Percentiles rank a stretch among this genome's conserved stretches.
phyloP scores from a whole-genome alignment of 2,797 vertebrate genomes.

The Sebastes ruberrimus region DNA sequence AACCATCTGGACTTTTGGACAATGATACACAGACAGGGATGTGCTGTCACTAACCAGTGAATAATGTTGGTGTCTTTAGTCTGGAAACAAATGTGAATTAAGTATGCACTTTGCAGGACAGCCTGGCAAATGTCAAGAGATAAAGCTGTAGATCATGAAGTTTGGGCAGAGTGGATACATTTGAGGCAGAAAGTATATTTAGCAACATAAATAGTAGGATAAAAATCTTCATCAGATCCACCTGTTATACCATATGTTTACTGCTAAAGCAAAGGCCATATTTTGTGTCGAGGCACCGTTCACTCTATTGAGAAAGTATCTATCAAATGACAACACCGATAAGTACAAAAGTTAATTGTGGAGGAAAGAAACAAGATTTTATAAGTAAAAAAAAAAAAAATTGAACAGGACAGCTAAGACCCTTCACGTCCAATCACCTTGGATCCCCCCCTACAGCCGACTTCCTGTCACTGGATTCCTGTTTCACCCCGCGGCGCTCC shows the following conservation, averaged over 20 bases:
- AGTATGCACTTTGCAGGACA: neutral
- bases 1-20: slow-evolving; percentile 37
- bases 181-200: neutral
- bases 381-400: slow-evolving; percentile 6
- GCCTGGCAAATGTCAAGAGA: slow-evolving; percentile 15
- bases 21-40: slow-evolving; percentile 19
- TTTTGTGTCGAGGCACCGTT: neutral
- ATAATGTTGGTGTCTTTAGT: slow-evolving; percentile 9
- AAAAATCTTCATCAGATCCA: slow-evolving; percentile 1
- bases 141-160: neutral
- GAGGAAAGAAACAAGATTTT: slow-evolving; percentile 30
- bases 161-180: neutral
- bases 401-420: slow-evolving; percentile 38
- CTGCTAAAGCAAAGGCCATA: neutral
- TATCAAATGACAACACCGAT: neutral
- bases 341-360: neutral
- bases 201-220: neutral
- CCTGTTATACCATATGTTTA: neutral
- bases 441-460: slow-evolving; percentile 40
- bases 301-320: neutral
- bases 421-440: slow-evolving; percentile 64
- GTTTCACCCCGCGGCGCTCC: slow-evolving; percentile 44
- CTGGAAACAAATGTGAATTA: neutral
- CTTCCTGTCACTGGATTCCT: slow-evolving; percentile 58
- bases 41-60: neutral